These are phyloP conservation scores for Yponomeuta sedellus DNA, from an alignment of 2,888 invertebrate genomes.

Conservation along the genomic window DNA sequence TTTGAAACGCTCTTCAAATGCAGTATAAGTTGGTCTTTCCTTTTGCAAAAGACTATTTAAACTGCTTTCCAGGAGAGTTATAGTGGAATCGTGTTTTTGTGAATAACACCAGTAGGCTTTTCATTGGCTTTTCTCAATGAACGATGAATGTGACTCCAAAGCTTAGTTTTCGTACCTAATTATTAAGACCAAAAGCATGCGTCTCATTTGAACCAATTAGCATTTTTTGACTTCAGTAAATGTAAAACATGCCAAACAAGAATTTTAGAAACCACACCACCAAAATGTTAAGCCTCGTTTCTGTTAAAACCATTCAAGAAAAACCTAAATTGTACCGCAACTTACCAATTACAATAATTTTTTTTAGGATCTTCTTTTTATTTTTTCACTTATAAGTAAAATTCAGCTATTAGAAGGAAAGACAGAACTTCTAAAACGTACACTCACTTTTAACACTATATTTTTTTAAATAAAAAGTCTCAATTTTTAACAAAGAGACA, in stretches of 20 bases:
- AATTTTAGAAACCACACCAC: slow-evolving; percentile 60
- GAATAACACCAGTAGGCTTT: too few species aligned
- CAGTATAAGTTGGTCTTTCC: too few species aligned
- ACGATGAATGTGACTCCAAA: not conserved
- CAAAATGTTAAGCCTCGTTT: slow-evolving; percentile 42
- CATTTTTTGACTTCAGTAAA: slow-evolving; percentile 19
- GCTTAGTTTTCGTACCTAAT: not conserved
- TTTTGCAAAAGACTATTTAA: too few species aligned
- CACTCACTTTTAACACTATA: slow-evolving; percentile 12
- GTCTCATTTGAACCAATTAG: slow-evolving; percentile 30
- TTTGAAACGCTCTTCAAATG: too few species aligned
- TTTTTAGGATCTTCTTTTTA: slow-evolving; percentile 17
- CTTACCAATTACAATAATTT: slow-evolving; percentile 45
- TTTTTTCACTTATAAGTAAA: slow-evolving; percentile 20
- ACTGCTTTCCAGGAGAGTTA: too few species aligned
- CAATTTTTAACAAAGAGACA: not conserved
- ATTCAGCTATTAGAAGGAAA: slow-evolving; percentile 28
- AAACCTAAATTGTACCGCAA: slow-evolving; percentile 43
- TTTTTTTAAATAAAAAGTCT: slow-evolving; percentile 3
- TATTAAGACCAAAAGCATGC: slow-evolving; percentile 50
- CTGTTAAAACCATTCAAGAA: slow-evolving; percentile 51
- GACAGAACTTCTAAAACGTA: slow-evolving; percentile 10
- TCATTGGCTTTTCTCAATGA: too few species aligned
- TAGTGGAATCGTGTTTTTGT: too few species aligned
- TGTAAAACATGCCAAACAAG: slow-evolving; percentile 46